Evolutionary conservation across 2,888 invertebrate genomes (phyloP), one percentile per base, ranked within the genome.

Genomic region (Ichneumon xanthorius): DNA sequence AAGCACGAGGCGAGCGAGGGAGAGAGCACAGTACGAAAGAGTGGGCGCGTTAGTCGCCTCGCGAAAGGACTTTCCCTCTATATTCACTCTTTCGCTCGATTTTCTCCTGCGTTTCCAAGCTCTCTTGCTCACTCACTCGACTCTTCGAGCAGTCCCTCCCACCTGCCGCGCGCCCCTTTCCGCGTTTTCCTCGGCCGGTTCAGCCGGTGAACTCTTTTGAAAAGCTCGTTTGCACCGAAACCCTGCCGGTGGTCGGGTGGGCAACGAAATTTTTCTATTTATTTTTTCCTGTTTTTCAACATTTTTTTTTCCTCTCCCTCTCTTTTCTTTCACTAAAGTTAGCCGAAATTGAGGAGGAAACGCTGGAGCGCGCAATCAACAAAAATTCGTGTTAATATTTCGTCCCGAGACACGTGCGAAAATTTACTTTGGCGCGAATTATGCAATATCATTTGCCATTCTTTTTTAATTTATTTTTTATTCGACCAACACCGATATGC

Each of bases 31-130:
- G 63, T 67, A 73, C 77, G 80, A 48, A 55, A 73, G 81, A 85
- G 81, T 79, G 85, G 81, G 53, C 63, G 70, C 78, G 85, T 85
- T 85, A 81, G 85, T 68, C 81, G 78, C 73, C 78, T 48, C 65
- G 63, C 70, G 78, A 78, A 80, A 73, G 67, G 67, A 55, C 67
- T 55, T 45, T 45, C 40, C 19, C 50, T 53, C 53, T 40, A 58
- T 40, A 58, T 71, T 65, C 58, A 65, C 55, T 65, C 65, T 37
- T 65, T 79, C 45, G 37, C 67, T 75, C 73, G 55, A 50, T 75
- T 61, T 55, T 71, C 53, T 65, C 45, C 63, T 55, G 71, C 80
- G 48, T 65, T 37, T 55, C 30, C 45, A 45, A 45, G 16, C 50
- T 61, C 68, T 48, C 37, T 33, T 63, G 30, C 77, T 45, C 22